These are phyloP conservation scores for Dasyprocta punctata DNA, from an alignment of 2,113 vertebrate species.

Conservation along the genomic window DNA sequence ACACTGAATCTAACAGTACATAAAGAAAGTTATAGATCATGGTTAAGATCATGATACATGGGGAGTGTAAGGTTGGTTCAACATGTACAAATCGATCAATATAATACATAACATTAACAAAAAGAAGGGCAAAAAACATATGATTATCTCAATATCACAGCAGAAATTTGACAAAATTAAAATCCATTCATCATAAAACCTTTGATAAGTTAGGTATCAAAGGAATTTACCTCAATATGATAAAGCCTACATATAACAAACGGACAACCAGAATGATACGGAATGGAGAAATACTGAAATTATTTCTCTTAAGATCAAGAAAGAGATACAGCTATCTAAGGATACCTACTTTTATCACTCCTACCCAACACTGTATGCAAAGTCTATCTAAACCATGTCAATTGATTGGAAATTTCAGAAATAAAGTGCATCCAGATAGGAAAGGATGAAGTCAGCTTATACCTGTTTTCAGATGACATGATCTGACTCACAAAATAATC, in stretches of 20 bases:
- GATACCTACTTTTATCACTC: neutral
- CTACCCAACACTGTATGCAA: neutral
- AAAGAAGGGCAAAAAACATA: neutral
- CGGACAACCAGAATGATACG: neutral
- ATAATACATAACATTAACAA: neutral
- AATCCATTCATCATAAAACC: neutral
- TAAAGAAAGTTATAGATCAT: neutral
- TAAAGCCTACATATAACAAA: neutral
- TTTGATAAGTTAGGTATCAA: neutral
- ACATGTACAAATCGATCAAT: neutral
- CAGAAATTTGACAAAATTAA: neutral
- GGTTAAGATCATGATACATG: neutral
- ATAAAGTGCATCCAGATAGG: neutral
- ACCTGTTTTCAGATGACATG: neutral
- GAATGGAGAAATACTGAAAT: neutral
- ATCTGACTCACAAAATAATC: neutral
- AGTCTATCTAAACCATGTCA: neutral
- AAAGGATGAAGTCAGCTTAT: neutral
- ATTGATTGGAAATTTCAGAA: neutral
- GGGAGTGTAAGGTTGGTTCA: neutral
- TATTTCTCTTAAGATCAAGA: neutral
- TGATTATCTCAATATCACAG: neutral
- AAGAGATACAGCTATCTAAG: neutral
- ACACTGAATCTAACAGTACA: neutral
- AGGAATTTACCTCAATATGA: neutral